Base-by-base conservation (phyloP, 2,797 vertebrate species). In the Hemibagrus guttatus region DNA sequence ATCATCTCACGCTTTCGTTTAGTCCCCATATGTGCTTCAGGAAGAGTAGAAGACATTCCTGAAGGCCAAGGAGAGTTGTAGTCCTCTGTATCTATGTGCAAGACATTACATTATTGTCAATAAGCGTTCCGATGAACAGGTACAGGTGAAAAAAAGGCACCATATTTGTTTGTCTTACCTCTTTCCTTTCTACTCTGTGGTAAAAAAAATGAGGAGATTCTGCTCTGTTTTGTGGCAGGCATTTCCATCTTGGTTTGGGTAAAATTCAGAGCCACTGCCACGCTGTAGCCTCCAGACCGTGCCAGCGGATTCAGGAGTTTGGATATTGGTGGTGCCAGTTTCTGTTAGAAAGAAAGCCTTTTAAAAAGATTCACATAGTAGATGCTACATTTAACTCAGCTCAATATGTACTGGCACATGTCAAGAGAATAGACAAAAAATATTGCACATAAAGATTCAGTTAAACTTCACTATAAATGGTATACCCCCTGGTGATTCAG, bases 191-290 rank as follows among this genome's bases (percentile, higher is more conserved):
- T 86, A 79, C 52, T 85, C 80, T 54, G 35, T 42, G 93, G 23
- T 21, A 92, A 79, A 88, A 97, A 96, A 93, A 97, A 99, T 84
- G 93, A 66, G 13, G 94, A 93, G 92, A 99, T 96, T 39, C 94
- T 93, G 88, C 95, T 97, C 89, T 99, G 98, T 89, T 92, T 96
- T 69, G 92, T 93, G 54, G 91, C 89, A 0, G 93, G 92, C 92
- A 94, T 92, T 80, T 94, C 88, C 21, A 91, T 87, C 91, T 94
- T 93, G 19, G 94, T 96, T 90, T 96, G 96, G 80, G 96, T 97
- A 83, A 97, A 96, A 83, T 93, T 96, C 56, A 96, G 88, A 0
- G 93, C 90, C 52, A 95, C 93, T 46, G 93, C 90, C 72, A 94
- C 63, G 75, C 87, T 93, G 87, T 95, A 94, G 9, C 93, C 94